Base-by-base conservation (phyloP, 2,888 invertebrate genomes). In the Agonopterix alstromeriana region DNA sequence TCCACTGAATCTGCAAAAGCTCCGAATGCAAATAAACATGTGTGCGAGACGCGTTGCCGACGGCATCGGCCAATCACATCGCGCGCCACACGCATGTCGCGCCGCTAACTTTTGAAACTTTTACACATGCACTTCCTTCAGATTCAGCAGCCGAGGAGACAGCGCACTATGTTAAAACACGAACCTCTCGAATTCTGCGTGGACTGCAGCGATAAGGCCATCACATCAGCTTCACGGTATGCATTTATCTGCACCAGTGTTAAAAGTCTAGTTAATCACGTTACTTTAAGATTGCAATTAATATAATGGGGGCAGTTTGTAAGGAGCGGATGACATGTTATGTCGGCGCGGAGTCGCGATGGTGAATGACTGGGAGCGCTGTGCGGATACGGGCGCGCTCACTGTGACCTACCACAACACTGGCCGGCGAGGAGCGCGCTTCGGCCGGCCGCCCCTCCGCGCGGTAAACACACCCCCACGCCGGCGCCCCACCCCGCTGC, bases 381-480 rank as follows among this genome's bases (percentile, higher is more conserved):
- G 61, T 64, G 69, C 68, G 72, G 67, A 65, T 70, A 71, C 82
- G 77, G 68, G 77, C 78, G 73, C 73, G 63, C 77, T 72, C 72
- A 60, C 67, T 72, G 82, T 87, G 91, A 91, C 91, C 91, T 91
- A 91, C 91, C 91, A 91, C 91, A 91, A 91, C 90, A 91, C 91
- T 85, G 84, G 76, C 74, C 70, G 63, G 66, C 73, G 68, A 65
- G 70, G 8, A n/a, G 41, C 41, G 41, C 10, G 63, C 61, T 63
- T 62, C 61, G 63, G 60, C 60, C 63, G 64, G 63, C 61, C 54
- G 68, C 61, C 53, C 53, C 53, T 54, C 64, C 60, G 73, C n/a
- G 11, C 36, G 36, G 14, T 56, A 75, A 82, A 82, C 83, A 86
- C 85, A 83, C 83, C 82, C 83, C 77, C 42, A 10, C 12, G 12